Conservation (phyloP, 2,888 invertebrate species). For the Leptarthrus brevirostris region DNA sequence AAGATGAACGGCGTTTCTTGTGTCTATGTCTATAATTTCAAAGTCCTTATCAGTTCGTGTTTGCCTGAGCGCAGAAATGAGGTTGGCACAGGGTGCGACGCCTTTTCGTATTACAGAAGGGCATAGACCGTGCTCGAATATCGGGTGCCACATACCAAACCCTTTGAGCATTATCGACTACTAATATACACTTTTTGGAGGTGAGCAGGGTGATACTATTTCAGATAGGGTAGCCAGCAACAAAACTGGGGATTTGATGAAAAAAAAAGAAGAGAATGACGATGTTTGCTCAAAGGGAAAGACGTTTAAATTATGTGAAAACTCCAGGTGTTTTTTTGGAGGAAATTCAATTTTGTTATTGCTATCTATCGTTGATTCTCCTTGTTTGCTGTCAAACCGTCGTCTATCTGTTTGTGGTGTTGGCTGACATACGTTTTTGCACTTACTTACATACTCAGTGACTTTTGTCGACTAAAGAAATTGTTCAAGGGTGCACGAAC, state of each 20-base stretch:
- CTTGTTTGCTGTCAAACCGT: neutral
- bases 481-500: too few species aligned
- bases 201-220: neutral
- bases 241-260: neutral
- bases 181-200: constrained; percentile 1
- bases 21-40: neutral
- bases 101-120: neutral
- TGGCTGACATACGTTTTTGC: neutral
- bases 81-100: neutral
- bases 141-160: neutral
- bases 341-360: constrained; percentile 5
- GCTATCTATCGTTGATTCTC: neutral
- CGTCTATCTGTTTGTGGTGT: neutral
- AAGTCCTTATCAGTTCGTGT: neutral
- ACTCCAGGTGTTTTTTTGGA: neutral
- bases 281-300: constrained; percentile 11
- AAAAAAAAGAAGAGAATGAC: neutral
- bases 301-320: constrained; percentile 5
- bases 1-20: neutral
- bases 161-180: constrained; percentile 3
- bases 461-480: neutral
- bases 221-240: neutral
- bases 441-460: neutral
- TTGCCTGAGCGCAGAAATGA: neutral
- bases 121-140: neutral